Base-by-base conservation (phyloP, 2,797 vertebrate species). In the Yasuhikotakia modesta region DNA sequence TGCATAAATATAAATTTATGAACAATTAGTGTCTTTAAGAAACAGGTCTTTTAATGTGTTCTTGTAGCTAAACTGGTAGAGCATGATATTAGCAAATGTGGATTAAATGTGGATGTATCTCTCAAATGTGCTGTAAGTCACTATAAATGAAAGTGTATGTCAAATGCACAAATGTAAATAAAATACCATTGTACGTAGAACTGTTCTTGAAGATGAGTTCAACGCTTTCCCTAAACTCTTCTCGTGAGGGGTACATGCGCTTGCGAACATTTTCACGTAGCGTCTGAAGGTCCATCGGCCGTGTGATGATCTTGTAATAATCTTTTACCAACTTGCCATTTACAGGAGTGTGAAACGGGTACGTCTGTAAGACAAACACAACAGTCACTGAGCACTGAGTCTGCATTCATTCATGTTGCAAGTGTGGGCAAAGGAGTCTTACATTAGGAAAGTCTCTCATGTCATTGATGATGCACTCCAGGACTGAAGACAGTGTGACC, bases 241-340 rank as follows among this genome's bases (percentile, higher is more conserved):
- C 97, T 39, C 96, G 92, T 4, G 98, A 99, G 0, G 97, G 97
- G 76, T 99, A 99, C 86, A 97, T 92, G 35, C 96, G 90, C 83
- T 97, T 98, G 0, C 98, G 95, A 24, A 99, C 96, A 0, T 99
- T 99, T 86, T 99, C 98, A 71, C 97, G 92, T 66, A 99, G 91
- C 0, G 96, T 99, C 89, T 99, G 98, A 76, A 99, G 91, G 88
- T 99, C 97, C 97, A 99, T 99, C 2, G 98, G 98, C 22, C 96
- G 92, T 0, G 94, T 96, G 83, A 99, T 98, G 73, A 99, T 98
- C 90, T 98, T 98, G n/a, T 99, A 99, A 86, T 99, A 99, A 88
- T 99, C 97, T 86, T 99, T 99, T 77, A 99, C 97, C 50, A 98
- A 95, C 87, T 99, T 99, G 50, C 94, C 95, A 61, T 99, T 99